Conservation (phyloP, 2,797 vertebrate genomes). For the Ctenopoma multispine region DNA sequence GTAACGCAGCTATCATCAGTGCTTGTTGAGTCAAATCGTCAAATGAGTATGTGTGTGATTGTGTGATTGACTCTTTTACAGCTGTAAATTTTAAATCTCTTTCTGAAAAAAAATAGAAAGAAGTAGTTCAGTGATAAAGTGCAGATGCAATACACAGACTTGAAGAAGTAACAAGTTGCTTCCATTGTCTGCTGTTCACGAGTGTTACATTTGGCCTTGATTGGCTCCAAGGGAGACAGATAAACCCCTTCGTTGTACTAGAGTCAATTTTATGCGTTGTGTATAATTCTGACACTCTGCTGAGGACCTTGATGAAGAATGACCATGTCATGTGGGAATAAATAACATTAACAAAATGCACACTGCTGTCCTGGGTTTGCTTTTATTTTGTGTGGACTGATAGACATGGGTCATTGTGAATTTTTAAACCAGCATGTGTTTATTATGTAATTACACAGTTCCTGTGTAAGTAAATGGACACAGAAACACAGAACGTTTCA, state of each 20-base stretch:
- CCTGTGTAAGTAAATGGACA: background rate
- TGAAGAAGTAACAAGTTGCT: background rate
- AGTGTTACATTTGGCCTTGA: constrained; percentile 9
- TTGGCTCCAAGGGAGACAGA: constrained; percentile 18
- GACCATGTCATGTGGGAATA: background rate
- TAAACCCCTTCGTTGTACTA: constrained; percentile 24
- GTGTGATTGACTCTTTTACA: too few relatives aligned
- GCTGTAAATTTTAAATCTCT: too few relatives aligned
- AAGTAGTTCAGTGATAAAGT: background rate
- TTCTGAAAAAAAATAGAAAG: background rate
- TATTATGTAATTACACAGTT: background rate
- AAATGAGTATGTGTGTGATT: too few relatives aligned
- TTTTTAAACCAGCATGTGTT: background rate
- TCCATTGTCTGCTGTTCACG: constrained; percentile 12
- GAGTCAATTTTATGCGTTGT: constrained; percentile 19
- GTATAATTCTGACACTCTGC: background rate
- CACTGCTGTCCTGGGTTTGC: background rate
- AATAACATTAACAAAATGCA: background rate
- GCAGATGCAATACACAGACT: background rate
- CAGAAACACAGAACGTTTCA: background rate
- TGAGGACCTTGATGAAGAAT: constrained; percentile 20
- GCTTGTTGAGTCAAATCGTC: too few relatives aligned
- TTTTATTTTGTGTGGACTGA: constrained; percentile 2
- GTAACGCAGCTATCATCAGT: constrained; percentile 9
- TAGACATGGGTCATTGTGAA: background rate